Conservation (phyloP, 2,113 vertebrate genomes). For the Vulpes ferrilata region DNA sequence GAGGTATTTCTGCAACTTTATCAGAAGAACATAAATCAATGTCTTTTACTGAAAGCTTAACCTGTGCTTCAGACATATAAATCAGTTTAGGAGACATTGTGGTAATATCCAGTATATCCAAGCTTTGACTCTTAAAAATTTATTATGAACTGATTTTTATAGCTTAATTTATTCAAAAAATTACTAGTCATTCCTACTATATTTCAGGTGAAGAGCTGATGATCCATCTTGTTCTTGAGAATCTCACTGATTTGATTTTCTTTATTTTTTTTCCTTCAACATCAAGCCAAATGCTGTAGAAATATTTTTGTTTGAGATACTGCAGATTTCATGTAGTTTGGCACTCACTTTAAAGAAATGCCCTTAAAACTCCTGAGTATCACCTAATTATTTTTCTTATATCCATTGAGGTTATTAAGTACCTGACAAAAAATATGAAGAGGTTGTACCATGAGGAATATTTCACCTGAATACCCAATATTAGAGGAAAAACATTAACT, state of each 20-base stretch:
- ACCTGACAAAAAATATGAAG: conserved; percentile 1
- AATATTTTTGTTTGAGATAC: background rate
- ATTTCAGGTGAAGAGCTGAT: background rate
- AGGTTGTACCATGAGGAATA: background rate
- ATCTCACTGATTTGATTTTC: background rate
- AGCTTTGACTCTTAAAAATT: conserved; percentile 7
- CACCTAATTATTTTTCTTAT: background rate
- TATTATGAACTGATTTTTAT: background rate
- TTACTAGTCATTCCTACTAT: background rate
- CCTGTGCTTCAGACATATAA: background rate
- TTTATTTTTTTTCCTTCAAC: background rate
- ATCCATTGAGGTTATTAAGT: background rate
- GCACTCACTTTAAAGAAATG: background rate
- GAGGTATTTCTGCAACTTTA: background rate
- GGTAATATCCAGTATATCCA: background rate
- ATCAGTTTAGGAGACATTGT: background rate
- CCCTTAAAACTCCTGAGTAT: background rate
- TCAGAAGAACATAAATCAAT: background rate
- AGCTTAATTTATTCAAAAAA: conserved; percentile 1
- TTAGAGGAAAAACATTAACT: background rate
- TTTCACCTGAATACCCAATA: background rate
- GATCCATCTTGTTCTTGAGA: background rate
- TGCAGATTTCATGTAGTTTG: background rate
- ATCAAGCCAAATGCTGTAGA: background rate
- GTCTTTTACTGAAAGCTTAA: background rate